Evolutionary conservation across 2,797 vertebrate species (phyloP).

Genomic region (Sebastes melanostomus): DNA sequence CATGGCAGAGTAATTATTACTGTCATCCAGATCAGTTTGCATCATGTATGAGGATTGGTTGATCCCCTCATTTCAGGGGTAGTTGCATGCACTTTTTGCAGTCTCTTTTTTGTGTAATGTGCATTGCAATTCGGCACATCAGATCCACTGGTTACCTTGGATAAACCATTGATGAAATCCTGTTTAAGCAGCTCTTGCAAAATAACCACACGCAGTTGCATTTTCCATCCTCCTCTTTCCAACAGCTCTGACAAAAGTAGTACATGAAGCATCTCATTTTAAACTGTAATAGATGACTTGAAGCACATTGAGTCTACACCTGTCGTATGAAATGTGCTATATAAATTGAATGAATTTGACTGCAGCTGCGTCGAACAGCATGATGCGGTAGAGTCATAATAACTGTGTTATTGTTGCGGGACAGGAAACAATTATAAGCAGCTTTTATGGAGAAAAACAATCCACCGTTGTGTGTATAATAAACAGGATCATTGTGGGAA

Average conservation of each 20-base stretch:
- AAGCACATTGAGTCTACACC: too few relatives aligned
- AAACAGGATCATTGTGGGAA: conserved; percentile 24
- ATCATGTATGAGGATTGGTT: neutral
- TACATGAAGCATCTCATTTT: neutral
- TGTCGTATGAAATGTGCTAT: too few relatives aligned
- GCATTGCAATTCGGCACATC: neutral
- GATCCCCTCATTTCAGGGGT: neutral
- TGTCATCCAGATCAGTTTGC: neutral
- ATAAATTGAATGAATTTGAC: neutral
- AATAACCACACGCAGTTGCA: neutral
- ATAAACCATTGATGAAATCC: neutral
- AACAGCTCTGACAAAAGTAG: neutral
- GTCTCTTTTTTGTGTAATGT: neutral
- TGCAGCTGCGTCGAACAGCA: neutral
- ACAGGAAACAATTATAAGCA: conserved; percentile 33
- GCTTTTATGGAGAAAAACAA: conserved; percentile 12
- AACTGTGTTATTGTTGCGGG: conserved; percentile 14
- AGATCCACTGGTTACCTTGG: neutral
- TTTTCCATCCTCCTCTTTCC: neutral
- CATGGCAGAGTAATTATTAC: neutral
- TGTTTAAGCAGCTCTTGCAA: neutral
- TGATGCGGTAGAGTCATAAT: conserved; percentile 3
- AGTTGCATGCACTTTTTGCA: neutral
- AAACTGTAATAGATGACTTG: neutral
- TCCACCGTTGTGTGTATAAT: conserved; percentile 19